These are phyloP conservation scores for Andrena hattorfiana DNA, from an alignment of 2,888 invertebrate species.

Conservation along the genomic window DNA sequence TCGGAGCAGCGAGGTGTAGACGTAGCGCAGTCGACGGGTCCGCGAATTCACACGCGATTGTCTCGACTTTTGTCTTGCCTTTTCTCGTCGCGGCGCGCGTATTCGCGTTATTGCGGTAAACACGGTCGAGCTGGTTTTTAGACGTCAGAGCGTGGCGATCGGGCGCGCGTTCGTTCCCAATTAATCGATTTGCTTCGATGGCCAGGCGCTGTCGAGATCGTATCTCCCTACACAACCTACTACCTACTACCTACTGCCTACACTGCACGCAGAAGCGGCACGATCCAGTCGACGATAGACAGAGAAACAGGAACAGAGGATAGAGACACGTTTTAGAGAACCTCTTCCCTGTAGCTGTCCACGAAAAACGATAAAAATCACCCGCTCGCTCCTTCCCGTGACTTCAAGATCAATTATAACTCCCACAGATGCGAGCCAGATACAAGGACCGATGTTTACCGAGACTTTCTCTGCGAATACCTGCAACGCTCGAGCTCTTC, in stretches of 20 bases:
- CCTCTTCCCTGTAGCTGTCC: neutral
- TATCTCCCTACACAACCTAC: slow-evolving; percentile 68
- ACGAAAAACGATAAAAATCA: neutral
- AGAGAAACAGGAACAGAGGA: slow-evolving; percentile 18
- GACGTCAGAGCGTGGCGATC: slow-evolving; percentile 68
- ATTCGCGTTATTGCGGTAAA: slow-evolving; percentile 60
- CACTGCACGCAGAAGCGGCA: slow-evolving; percentile 26
- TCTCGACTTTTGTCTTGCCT: slow-evolving; percentile 5
- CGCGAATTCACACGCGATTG: slow-evolving; percentile 4
- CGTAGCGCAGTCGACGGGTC: neutral
- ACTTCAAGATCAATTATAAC: neutral
- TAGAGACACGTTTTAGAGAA: neutral
- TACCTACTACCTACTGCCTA: slow-evolving; percentile 41
- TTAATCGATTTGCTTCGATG: slow-evolving; percentile 76
- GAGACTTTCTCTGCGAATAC: no score
- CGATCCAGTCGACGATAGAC: slow-evolving; percentile 12
- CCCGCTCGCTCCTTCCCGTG: neutral
- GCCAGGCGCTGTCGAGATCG: slow-evolving; percentile 69
- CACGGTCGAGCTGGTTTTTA: slow-evolving; percentile 67
- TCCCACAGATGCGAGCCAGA: neutral
- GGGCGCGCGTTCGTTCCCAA: slow-evolving; percentile 66
- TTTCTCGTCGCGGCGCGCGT: slow-evolving; percentile 18
- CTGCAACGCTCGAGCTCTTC: no score
- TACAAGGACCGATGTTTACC: no score
- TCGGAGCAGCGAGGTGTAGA: neutral